Evolutionary conservation across 2,888 invertebrate genomes (phyloP).

Genomic region (Drosophila macrospina): DNA sequence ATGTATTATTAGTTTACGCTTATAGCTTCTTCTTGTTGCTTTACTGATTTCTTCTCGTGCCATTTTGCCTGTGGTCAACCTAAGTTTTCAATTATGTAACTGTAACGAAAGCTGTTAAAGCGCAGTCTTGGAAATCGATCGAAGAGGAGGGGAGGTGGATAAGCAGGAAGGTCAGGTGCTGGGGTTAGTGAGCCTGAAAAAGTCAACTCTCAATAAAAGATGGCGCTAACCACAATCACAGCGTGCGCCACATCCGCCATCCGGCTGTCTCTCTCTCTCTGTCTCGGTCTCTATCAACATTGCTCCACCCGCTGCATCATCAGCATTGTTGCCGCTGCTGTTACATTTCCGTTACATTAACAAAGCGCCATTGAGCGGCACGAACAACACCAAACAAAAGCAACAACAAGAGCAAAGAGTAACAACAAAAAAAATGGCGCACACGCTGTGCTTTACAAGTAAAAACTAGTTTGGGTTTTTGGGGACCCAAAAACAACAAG

Average conservation of each 20-base stretch:
- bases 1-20: no score
- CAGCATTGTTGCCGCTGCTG: conserved; percentile 28
- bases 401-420: conserved; percentile 39
- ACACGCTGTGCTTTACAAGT: conserved; percentile 70
- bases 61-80: conserved; percentile 14
- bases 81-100: conserved; percentile 41
- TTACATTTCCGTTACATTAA: conserved; percentile 77
- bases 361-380: conserved; percentile 74
- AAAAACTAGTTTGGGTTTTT: conserved; percentile 60
- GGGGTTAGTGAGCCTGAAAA: conserved; percentile 28
- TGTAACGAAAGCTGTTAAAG: background rate
- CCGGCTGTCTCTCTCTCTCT: conserved; percentile 13
- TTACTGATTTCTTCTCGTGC: no score
- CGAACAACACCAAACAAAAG: conserved; percentile 52
- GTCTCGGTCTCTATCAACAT: background rate
- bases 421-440: conserved; percentile 61
- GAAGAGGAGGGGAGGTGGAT: background rate
- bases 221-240: conserved; percentile 67
- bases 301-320: no score
- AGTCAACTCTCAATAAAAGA: conserved; percentile 52
- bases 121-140: background rate
- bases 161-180: conserved; percentile 30
- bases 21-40: no score
- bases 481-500: conserved; percentile 34
- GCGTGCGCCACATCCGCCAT: conserved; percentile 60